These are phyloP conservation scores for Lordiphosa stackelbergi DNA, from an alignment of 1,140 invertebrate genomes.

Conservation along the genomic window DNA sequence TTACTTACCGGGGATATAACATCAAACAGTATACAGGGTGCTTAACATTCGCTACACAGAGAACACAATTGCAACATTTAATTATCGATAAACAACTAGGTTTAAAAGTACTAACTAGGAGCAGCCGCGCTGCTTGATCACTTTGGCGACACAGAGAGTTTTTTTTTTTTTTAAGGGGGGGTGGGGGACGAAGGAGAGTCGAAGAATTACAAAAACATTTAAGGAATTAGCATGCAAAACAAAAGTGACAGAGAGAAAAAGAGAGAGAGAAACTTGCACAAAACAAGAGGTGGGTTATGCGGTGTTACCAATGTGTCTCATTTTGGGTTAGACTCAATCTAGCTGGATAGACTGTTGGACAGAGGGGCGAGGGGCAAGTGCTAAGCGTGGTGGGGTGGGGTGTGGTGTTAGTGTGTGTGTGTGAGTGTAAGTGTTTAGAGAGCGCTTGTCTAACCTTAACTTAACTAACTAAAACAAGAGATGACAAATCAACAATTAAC, in stretches of 20 bases:
- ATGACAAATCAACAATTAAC: too few relatives aligned
- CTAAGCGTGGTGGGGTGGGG: too few relatives aligned
- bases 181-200: conserved; percentile 14
- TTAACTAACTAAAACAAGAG: too few relatives aligned
- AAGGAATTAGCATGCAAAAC: too few relatives aligned
- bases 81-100: conserved; percentile 63
- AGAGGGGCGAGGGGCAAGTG: too few relatives aligned
- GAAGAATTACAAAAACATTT: conserved; percentile 9
- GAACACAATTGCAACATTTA: conserved; percentile 77
- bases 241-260: conserved; percentile 2
- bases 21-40: conserved; percentile 77
- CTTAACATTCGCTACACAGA: conserved; percentile 77
- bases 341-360: too few relatives aligned
- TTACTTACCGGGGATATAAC: conserved; percentile 76
- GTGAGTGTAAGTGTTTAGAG: too few relatives aligned
- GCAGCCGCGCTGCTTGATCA: conserved; percentile 11
- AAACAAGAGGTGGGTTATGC: conserved; percentile 14
- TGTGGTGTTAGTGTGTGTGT: too few relatives aligned
- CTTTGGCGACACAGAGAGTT: conserved; percentile 28
- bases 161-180: background rate
- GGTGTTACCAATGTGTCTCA: too few relatives aligned
- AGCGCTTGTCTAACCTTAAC: too few relatives aligned
- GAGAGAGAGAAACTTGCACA: conserved; percentile 22
- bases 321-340: too few relatives aligned
- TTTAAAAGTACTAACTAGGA: conserved; percentile 51